Conservation (phyloP, 2,797 vertebrate genomes). For the Crocidura indochinensis region DNA sequence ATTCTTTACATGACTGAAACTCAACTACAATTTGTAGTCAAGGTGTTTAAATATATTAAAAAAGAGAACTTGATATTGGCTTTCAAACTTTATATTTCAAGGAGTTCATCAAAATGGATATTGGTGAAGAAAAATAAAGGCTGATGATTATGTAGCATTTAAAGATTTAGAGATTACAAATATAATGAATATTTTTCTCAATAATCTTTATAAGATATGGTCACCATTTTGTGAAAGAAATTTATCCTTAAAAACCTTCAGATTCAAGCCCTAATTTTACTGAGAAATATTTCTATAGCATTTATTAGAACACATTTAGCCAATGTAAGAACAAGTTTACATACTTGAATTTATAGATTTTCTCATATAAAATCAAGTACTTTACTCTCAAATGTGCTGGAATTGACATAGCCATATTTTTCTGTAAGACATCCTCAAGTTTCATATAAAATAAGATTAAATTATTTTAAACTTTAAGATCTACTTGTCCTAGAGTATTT, state of each 20-base stretch:
- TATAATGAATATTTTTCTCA: background rate
- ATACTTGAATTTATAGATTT: background rate
- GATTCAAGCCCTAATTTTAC: background rate
- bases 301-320: background rate
- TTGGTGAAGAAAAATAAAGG: background rate
- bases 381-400: background rate
- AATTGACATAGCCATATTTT: background rate
- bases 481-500: background rate
- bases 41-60: too few species aligned
- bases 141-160: background rate
- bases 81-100: conserved; percentile 31
- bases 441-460: background rate
- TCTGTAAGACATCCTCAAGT: background rate
- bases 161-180: conserved; percentile 35
- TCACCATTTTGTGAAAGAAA: conserved; percentile 5
- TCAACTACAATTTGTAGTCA: too few species aligned
- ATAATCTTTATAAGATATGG: background rate
- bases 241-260: background rate
- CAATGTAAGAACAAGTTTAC: background rate
- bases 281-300: background rate
- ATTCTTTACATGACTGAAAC: too few species aligned
- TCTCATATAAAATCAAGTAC: background rate
- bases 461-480: background rate
- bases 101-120: background rate
- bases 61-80: background rate